Percentiles rank a stretch among this genome's conserved stretches.
Evolutionary conservation across 1,140 invertebrate genomes (phyloP).

Genomic region (Brachionus paranguensis): DNA sequence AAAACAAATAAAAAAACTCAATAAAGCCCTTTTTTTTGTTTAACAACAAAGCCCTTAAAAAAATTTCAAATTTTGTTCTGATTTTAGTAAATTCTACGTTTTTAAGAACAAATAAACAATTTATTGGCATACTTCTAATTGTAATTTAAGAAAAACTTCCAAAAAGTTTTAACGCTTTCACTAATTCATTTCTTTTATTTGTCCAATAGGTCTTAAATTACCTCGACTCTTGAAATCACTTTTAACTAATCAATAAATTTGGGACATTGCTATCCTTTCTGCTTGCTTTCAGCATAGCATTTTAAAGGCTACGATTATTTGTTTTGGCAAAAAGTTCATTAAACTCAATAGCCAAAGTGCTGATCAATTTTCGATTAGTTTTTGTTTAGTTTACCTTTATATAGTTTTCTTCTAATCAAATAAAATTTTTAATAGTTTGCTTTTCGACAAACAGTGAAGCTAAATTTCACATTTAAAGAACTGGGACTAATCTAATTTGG

Average conservation of each 20-base stretch:
- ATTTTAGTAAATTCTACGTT: not conserved
- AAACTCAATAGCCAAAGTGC: not conserved
- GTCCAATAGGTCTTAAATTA: not conserved
- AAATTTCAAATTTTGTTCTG: not conserved
- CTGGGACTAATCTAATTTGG: not conserved
- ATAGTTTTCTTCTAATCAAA: constrained; percentile 11
- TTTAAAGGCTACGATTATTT: not conserved
- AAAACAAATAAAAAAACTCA: not conserved
- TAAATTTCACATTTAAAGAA: not conserved
- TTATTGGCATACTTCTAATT: not conserved
- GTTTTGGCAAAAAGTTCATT: not conserved
- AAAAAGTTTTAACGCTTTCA: not conserved
- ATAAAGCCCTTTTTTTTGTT: not conserved
- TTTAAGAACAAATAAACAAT: constrained; percentile 11
- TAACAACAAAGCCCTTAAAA: not conserved
- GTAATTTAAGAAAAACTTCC: not conserved
- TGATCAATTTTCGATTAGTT: constrained; percentile 26
- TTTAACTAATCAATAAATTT: not conserved
- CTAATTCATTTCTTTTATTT: not conserved
- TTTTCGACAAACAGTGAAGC: not conserved
- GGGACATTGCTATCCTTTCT: not conserved
- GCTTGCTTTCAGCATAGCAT: not conserved
- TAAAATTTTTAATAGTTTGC: constrained; percentile 4
- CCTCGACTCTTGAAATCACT: not conserved
- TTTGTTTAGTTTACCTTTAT: constrained; percentile 24